phyloP scores from a whole-genome alignment of 2,888 invertebrate genomes.

The Syritta pipiens region DNA sequence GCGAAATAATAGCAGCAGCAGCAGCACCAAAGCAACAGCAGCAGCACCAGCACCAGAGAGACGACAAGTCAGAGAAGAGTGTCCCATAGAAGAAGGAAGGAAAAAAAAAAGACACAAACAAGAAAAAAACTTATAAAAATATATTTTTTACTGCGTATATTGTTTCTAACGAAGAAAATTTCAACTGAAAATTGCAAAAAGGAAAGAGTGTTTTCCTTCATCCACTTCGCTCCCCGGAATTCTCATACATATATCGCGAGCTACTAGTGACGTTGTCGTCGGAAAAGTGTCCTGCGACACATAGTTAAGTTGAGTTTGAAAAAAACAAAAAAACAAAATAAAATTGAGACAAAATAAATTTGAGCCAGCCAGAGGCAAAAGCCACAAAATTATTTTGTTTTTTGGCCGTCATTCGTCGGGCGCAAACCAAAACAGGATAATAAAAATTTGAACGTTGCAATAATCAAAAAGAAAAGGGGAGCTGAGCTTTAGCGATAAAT shows the following conservation, averaged over 20 bases:
- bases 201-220: neutral
- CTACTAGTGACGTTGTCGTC: neutral
- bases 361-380: no score
- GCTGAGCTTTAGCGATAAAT: no score
- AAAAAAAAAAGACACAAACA: neutral
- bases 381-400: no score
- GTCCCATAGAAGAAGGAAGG: neutral
- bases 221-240: neutral
- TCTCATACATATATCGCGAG: neutral
- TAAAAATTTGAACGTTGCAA: no score
- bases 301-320: neutral
- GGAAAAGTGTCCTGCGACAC: slow-evolving; percentile 1
- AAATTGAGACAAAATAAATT: neutral
- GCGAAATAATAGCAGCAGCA: slow-evolving; percentile 27
- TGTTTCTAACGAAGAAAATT: slow-evolving; percentile 39
- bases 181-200: slow-evolving; percentile 15
- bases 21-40: neutral
- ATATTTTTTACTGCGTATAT: slow-evolving; percentile 64
- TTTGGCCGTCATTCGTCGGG: no score
- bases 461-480: slow-evolving; percentile 6
- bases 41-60: slow-evolving; percentile 7
- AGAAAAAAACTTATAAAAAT: slow-evolving; percentile 28
- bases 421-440: neutral
- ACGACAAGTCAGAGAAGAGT: slow-evolving; percentile 8
- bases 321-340: neutral